Base-by-base conservation (phyloP, 2,113 vertebrate genomes). In the Protomyctophum bolini region DNA sequence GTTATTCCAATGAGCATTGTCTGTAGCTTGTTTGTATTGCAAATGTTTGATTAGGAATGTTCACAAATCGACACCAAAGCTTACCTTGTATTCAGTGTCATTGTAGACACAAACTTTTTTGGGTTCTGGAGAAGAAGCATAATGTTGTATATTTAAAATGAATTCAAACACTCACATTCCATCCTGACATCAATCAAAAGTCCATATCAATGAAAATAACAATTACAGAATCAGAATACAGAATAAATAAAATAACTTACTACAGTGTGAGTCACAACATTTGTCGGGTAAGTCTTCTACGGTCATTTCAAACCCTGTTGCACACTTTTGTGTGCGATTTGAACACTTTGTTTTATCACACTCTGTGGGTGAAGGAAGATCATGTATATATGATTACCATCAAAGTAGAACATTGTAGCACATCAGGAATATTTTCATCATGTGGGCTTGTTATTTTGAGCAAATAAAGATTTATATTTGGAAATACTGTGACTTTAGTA, bases 261-360 rank as follows among this genome's bases (percentile, higher is more conserved):
- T n/a, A 64, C 94, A 95, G n/a, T n/a, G n/a, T 6, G 0, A 54
- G 5, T 82, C 87, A 66, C 94, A 95, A 83, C 95, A 95, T 4
- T 8, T 57, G 1, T 73, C 84, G 59, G 46, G 7, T 41, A 41
- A 41, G 41, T 47, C 0, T 21, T 41, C 1, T 9, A 12, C 7
- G 1, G 15, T 2, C 70, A 81, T 6, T 14, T 90, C 33, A 78
- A 88, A 90, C 33, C 88, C 92, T 0, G 48, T 51, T 1, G 59
- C 0, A 73, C 94, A 95, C 1, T 3, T 6, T 0, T 15, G 55
- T 0, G 5, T 55, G 10, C 11, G 15, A 7, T 11, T 2, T 10
- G 69, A 28, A 65, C 95, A 96, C 6, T n/a, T 41, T 45, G 3
- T 88, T 2, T 0, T 1, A 29, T 94, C 73, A 83, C 94, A 95